Evolutionary conservation across 2,113 vertebrate genomes (phyloP), one percentile per base, ranked within the genome.

Genomic region (Pao palembangensis): DNA sequence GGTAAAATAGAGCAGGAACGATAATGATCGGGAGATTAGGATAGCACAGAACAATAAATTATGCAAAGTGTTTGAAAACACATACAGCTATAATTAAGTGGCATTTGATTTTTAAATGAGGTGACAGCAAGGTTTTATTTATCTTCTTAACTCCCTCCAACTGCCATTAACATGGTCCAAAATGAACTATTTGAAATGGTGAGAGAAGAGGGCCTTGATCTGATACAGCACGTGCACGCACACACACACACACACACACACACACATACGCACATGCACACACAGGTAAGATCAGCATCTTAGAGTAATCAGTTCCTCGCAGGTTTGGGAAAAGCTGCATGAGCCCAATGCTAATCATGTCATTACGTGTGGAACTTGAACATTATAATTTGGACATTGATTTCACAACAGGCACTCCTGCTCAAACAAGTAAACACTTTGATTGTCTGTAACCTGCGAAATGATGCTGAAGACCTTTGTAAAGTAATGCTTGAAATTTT

Each of bases 41-140:
- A 88, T 78, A 64, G 59, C 90, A 83, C 80, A 78, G 84, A 87
- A 91, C 87, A 90, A 89, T 90, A 90, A 89, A 92, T 90, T 89
- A 90, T 87, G 84, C 87, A 87, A 86, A 89, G 84, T 89, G 86
- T 91, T 89, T 91, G 88, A 91, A 92, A 92, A 90, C 88, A 91
- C 85, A 84, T 84, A 88, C 82, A 83, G 88, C 82, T 78, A 73
- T 91, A 91, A 91, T 91, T 91, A 90, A 88, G 84, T 90, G 87
- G 80, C 88, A 89, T 91, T 91, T 92, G 85, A 91, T 90, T 90
- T 28, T 90, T 83, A 90, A 91, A 92, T 86, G 81, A 90, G 85
- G 79, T 79, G 79, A 89, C 81, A 81, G 82, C 46, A 15, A 84
- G 79, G 83, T 85, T 85, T 88, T 89, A 84, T 90, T 89, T 88